Evolutionary conservation across 2,797 vertebrate species (phyloP), one percentile per base, ranked within the genome.

Genomic region (Tangara arthus): DNA sequence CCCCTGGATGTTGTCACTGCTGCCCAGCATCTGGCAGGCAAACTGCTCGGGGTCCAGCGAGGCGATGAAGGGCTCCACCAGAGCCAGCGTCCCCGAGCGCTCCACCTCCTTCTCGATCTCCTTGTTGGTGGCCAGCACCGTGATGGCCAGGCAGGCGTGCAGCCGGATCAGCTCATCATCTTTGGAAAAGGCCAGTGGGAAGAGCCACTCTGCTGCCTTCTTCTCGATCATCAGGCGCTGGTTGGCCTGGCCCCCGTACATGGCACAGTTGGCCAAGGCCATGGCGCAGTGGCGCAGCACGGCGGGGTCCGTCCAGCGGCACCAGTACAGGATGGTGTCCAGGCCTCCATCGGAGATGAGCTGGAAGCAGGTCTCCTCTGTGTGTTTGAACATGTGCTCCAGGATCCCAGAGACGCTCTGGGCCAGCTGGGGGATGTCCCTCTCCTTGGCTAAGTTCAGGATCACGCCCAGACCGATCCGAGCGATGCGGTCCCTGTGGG

Each of bases 351-450:
- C 98, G 2, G 97, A 95, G 96, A 99, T 99, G 57, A 99, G 98
- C 91, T 98, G 98, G 75, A 97, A 96, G 8, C 99, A 99, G 2
- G 99, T 99, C 97, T 99, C 99, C 97, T 99, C 99, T 0, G 98
- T 98, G 98, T 99, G 99, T 90, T 99, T 99, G 98, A 99, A 99
- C 99, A 99, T 99, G 98, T 99, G 99, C 97, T 99, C 99, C 94
- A 99, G 97, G 98, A 99, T 99, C 14, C 99, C 99, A 0, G 99
- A 99, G 42, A 99, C 82, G 3, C 99, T 99, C 65, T 97, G 98
- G 0, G 98, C 99, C 96, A 99, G 96, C 96, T 98, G 98, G 27
- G 98, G 98, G 1, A 99, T 98, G 1, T 99, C 99, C 47, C 98
- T 98, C 83, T 99, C 98, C 82, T 98, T 99, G 42, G 98, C 98